These are phyloP conservation scores for Dipus sagitta DNA, from an alignment of 2,797 vertebrate genomes.

Conservation along the genomic window DNA sequence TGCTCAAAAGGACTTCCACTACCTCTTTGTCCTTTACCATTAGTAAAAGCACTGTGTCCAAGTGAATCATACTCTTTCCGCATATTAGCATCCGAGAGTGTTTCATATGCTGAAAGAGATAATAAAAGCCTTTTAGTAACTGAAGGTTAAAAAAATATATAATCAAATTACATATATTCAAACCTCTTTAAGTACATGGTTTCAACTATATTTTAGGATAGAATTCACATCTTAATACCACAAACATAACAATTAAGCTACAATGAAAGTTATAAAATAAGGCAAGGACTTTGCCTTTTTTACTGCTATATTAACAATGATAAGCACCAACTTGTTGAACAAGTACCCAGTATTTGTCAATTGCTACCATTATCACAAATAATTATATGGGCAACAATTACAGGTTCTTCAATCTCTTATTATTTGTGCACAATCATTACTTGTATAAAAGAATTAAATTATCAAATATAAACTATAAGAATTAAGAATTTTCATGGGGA, in stretches of 20 bases:
- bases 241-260: background rate
- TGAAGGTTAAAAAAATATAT: background rate
- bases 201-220: constrained; percentile 17
- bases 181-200: constrained; percentile 52
- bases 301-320: constrained; percentile 4
- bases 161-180: constrained; percentile 18
- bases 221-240: background rate
- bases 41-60: constrained; percentile 89
- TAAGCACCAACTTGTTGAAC: background rate
- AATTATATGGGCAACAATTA: background rate
- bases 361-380: constrained; percentile 4
- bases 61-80: constrained; percentile 94
- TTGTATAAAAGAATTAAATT: constrained; percentile 41
- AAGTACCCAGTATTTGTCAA: background rate
- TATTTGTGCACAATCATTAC: constrained; percentile 9
- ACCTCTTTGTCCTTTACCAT: constrained; percentile 84
- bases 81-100: constrained; percentile 93
- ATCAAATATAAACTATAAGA: constrained; percentile 32
- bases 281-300: background rate
- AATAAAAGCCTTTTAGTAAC: constrained; percentile 72
- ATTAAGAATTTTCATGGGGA: background rate
- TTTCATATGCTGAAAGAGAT: constrained; percentile 94
- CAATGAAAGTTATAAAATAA: constrained; percentile 44
- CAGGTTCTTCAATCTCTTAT: background rate
- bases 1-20: constrained; percentile 90